Percentiles rank a stretch among this genome's conserved stretches.
These are phyloP conservation scores for Anthonomus grandis DNA, from an alignment of 1,140 invertebrate species.

Conservation along the genomic window DNA sequence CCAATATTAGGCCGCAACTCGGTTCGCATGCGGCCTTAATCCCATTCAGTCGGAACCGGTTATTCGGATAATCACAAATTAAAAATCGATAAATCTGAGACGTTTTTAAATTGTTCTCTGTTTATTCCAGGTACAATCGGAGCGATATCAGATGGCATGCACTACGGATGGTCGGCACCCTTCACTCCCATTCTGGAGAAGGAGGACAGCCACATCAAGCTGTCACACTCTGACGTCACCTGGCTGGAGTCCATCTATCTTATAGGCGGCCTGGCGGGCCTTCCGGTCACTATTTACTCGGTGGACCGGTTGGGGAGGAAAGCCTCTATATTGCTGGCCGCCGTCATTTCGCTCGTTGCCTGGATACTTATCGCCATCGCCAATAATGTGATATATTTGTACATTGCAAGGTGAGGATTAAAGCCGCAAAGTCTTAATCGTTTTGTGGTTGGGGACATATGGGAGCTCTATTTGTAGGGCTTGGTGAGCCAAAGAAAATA, in stretches of 20 bases:
- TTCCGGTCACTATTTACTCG: conserved; percentile 52
- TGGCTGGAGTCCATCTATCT: conserved; percentile 63
- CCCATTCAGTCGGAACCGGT: no score
- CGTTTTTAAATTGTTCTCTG: no score
- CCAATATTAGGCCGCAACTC: no score
- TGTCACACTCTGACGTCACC: conserved; percentile 47
- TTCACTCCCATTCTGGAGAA: conserved; percentile 53
- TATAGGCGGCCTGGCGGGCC: conserved; percentile 60
- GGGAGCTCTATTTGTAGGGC: no score
- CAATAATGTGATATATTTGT: conserved; percentile 48
- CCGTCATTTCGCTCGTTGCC: conserved; percentile 58
- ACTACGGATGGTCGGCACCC: conserved; percentile 61
- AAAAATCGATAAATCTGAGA: no score
- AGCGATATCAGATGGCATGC: conserved; percentile 43
- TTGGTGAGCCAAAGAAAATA: no score
- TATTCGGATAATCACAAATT: no score
- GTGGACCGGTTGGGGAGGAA: conserved; percentile 65
- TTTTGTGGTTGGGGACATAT: background rate
- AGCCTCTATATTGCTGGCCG: conserved; percentile 54
- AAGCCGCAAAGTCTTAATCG: no score
- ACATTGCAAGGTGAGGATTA: conserved; percentile 48
- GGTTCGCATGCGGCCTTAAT: no score
- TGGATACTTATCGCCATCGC: conserved; percentile 59
- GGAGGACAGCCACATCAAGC: conserved; percentile 40
- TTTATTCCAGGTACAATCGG: conserved; percentile 41